Percentiles rank a stretch among this genome's conserved stretches.
Evolutionary conservation across 2,888 invertebrate species (phyloP).

Genomic region (Ferrisia virgata): DNA sequence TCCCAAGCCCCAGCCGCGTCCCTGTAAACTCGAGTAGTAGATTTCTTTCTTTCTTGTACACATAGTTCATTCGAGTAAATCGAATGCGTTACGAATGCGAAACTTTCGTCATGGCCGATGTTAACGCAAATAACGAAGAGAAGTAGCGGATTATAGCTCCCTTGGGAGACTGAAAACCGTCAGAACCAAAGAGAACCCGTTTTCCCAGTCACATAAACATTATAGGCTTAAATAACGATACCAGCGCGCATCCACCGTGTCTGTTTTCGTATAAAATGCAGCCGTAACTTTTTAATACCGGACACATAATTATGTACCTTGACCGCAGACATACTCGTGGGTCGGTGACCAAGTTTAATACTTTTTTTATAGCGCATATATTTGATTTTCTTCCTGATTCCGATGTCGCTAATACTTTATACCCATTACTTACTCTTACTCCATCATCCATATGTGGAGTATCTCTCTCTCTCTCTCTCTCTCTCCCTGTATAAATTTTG

Average conservation of each 20-base stretch:
- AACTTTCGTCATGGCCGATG: not conserved
- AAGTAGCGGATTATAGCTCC: slow-evolving; percentile 19
- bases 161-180: slow-evolving; percentile 19
- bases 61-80: slow-evolving; percentile 2
- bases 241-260: not conserved
- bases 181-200: slow-evolving; percentile 34
- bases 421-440: too few relatives aligned
- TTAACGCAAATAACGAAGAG: not conserved
- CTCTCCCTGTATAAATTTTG: too few relatives aligned
- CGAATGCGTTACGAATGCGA: slow-evolving; percentile 16
- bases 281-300: slow-evolving; percentile 4
- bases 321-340: not conserved
- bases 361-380: not conserved
- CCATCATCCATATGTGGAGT: not conserved
- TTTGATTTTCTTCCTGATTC: not conserved
- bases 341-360: not conserved
- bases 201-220: slow-evolving; percentile 31
- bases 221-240: slow-evolving; percentile 21
- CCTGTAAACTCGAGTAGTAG: not conserved
- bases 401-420: not conserved
- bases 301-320: slow-evolving; percentile 17
- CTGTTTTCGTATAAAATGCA: slow-evolving; percentile 7
- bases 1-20: too few relatives aligned
- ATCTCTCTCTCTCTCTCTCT: too few relatives aligned
- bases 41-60: slow-evolving; percentile 23